Evolutionary conservation across 2,888 invertebrate species (phyloP), one percentile per base, ranked within the genome.

Genomic region (Eutolmus rufibarbis): DNA sequence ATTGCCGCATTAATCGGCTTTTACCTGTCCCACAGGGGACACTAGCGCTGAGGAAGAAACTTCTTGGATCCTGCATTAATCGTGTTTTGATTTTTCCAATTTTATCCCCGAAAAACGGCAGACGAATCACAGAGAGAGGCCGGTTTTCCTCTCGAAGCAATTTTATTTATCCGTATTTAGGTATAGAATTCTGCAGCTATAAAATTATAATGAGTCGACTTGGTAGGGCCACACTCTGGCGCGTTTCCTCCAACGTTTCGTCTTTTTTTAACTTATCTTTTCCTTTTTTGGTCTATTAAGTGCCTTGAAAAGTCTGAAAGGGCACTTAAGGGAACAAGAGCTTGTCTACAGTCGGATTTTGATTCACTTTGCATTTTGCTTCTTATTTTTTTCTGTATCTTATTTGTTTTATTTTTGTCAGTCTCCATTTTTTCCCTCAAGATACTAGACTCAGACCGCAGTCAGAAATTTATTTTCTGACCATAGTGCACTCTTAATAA

Each of bases 1-100:
- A 79, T 56, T 46, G 46, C 79, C 51, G 79, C 28, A 79, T 79
- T 78, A 79, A 79, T 79, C 79, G 51, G 79, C 46, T 79, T 79
- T 34, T 76, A 28, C 51, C 23, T 79, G 28, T 51, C 23, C 79
- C 28, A 31, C 31, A 56, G 23, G 28, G 51, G 79, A 37, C 76
- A 76, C 8, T n/a, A 76, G 51, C 16, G 9, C 14, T 66, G 28
- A 46, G 43, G 43, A 46, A 12, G 23, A 28, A 1, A 12, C 66
- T 66, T 66, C 28, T 23, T 23, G 28, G 4, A 66, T 28, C 23
- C 66, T 7, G 66, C 23, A 56, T 66, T 66, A 19, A 66, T 19
- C 66, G 66, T 66, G 28, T 66, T 66, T 66, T 23, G 66, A 66
- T 66, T 66, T 66, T 23, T 66, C 16, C 28, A 19, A 66, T 66